phyloP scores from a whole-genome alignment of 2,113 vertebrate species.

The Phocoena phocoena region DNA sequence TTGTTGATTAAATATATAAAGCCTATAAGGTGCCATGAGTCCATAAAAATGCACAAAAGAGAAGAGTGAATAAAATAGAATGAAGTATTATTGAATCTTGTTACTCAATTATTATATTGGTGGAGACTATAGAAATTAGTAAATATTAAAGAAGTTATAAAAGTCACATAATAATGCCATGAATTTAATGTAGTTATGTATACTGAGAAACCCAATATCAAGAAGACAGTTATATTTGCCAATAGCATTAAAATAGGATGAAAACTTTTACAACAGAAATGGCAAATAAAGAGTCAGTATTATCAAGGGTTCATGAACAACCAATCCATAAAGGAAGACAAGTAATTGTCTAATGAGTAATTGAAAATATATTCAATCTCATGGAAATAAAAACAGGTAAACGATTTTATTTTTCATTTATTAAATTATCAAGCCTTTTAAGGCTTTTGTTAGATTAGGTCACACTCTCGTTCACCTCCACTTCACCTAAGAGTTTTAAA shows the following conservation, averaged over 20 bases:
- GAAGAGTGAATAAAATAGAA: background rate
- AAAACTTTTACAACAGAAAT: background rate
- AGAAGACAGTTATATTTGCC: background rate
- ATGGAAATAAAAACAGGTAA: background rate
- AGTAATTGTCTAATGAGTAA: background rate
- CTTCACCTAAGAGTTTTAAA: background rate
- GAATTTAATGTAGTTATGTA: background rate
- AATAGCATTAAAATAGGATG: background rate
- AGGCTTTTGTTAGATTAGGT: background rate
- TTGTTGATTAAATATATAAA: background rate
- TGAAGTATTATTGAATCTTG: background rate
- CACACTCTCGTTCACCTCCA: background rate
- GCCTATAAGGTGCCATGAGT: background rate
- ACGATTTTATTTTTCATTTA: background rate
- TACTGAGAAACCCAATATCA: background rate
- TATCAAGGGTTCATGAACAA: background rate
- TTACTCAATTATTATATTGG: background rate
- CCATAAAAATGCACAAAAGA: background rate
- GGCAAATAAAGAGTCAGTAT: background rate
- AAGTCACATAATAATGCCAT: background rate
- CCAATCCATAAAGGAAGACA: background rate
- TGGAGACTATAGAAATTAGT: background rate
- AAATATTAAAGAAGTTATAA: background rate
- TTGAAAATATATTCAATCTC: background rate
- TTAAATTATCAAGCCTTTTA: background rate